Percentiles rank a stretch among this genome's conserved stretches.
Conservation (phyloP, 2,113 vertebrate genomes). For the Heloderma charlesbogerti region DNA sequence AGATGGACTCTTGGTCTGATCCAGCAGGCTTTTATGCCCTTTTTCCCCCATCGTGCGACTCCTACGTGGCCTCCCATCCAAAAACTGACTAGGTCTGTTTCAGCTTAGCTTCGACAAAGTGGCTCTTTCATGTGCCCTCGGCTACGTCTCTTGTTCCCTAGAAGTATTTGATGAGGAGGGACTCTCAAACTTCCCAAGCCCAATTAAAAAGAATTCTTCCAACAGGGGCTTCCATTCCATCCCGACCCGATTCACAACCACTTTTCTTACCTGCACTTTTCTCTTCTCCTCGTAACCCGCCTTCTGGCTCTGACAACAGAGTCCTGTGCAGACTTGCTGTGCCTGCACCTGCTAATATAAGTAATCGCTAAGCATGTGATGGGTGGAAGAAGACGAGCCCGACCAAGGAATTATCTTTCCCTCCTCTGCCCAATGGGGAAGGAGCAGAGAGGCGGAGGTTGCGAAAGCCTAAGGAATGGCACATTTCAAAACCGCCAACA, state of each 20-base stretch:
- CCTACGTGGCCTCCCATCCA: no score
- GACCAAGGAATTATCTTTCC: neutral
- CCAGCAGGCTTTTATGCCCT: no score
- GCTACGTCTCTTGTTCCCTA: neutral
- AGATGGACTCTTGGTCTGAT: no score
- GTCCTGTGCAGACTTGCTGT: neutral
- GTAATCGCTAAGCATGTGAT: neutral
- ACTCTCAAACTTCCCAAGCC: no score
- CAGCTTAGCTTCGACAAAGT: no score
- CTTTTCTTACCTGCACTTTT: neutral
- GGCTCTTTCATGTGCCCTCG: no score
- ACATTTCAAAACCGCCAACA: neutral
- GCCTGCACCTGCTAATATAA: neutral
- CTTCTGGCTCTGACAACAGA: neutral
- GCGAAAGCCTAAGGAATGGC: neutral
- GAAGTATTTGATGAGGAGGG: neutral
- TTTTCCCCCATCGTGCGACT: no score
- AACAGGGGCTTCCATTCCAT: neutral
- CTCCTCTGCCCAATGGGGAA: neutral
- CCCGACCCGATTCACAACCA: neutral
- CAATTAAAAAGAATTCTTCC: neutral
- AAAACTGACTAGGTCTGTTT: no score
- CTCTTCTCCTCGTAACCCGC: fast-evolving
- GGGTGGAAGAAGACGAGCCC: neutral
- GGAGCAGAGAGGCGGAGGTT: neutral